A percentile compares a stretch with the other conserved stretches of the same genome.
phyloP scores from a whole-genome alignment of 2,888 invertebrate genomes.

The Thecocarcelia acutangulata region DNA sequence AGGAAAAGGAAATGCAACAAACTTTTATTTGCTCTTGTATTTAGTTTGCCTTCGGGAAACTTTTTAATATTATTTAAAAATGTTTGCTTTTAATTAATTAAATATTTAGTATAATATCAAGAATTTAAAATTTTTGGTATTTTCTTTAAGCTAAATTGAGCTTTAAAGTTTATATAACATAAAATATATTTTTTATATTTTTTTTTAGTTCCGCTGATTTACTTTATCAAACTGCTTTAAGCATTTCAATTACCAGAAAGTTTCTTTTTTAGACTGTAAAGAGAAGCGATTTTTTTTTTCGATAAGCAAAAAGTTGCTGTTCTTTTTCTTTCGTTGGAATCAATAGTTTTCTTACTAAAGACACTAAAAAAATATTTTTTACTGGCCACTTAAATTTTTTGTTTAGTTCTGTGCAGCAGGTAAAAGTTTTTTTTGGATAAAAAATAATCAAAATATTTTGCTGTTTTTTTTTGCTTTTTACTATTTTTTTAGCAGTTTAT shows the following conservation, averaged over 20 bases:
- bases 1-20: not conserved
- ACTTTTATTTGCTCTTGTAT: no score
- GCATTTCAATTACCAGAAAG: constrained; percentile 18
- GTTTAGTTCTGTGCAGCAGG: not conserved
- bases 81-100: no score
- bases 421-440: not conserved
- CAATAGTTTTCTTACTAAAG: not conserved
- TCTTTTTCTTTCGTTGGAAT: not conserved
- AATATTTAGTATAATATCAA: no score
- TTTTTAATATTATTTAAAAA: no score
- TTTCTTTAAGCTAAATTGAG: no score
- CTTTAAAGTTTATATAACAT: not conserved
- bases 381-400: constrained; percentile 2
- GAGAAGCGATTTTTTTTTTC: not conserved
- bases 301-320: not conserved
- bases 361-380: constrained; percentile 8
- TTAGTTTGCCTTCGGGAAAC: no score
- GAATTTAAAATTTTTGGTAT: no score
- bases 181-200: not conserved
- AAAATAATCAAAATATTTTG: no score
- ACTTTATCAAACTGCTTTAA: not conserved
- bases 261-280: not conserved
- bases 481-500: no score
- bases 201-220: not conserved
- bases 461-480: no score